Percentiles rank a stretch among this genome's conserved stretches.
These are phyloP conservation scores for Hafferia zeledoni DNA, from an alignment of 2,797 vertebrate genomes.

Conservation along the genomic window DNA sequence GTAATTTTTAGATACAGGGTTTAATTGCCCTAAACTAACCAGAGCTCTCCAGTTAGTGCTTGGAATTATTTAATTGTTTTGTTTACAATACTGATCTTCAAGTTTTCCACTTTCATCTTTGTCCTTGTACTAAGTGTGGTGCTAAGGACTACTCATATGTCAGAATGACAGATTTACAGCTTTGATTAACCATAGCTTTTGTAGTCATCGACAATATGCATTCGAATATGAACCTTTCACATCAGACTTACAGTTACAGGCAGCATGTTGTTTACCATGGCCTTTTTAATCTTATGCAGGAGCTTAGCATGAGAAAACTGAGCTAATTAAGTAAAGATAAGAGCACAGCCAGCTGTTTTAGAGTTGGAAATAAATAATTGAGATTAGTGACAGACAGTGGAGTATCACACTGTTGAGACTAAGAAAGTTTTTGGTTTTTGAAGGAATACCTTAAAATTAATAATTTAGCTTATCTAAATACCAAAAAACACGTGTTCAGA, in stretches of 20 bases:
- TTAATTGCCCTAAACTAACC: background rate
- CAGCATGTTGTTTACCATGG: background rate
- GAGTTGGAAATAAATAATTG: slow-evolving; percentile 51
- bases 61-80: background rate
- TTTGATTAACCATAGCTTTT: slow-evolving; percentile 9
- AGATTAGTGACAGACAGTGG: background rate
- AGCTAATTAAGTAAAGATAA: slow-evolving; percentile 60
- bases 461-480: background rate
- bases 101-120: background rate
- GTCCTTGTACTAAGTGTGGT: background rate
- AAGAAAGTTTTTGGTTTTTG: background rate
- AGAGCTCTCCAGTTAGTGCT: background rate
- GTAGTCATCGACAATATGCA: slow-evolving; percentile 17
- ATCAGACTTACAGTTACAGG: slow-evolving; percentile 56
- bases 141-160: background rate
- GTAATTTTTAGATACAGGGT: background rate
- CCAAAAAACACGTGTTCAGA: background rate
- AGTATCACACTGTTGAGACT: background rate
- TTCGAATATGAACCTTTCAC: slow-evolving; percentile 51
- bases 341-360: slow-evolving; percentile 12
- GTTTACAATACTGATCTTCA: background rate
- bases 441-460: background rate
- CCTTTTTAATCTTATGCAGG: slow-evolving; percentile 42
- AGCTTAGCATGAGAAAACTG: slow-evolving; percentile 48
- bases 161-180: slow-evolving; percentile 21